A percentile compares a stretch with the other conserved stretches of the same genome.
These are phyloP conservation scores for Nemoura dubitans DNA, from an alignment of 2,888 invertebrate species.

Conservation along the genomic window DNA sequence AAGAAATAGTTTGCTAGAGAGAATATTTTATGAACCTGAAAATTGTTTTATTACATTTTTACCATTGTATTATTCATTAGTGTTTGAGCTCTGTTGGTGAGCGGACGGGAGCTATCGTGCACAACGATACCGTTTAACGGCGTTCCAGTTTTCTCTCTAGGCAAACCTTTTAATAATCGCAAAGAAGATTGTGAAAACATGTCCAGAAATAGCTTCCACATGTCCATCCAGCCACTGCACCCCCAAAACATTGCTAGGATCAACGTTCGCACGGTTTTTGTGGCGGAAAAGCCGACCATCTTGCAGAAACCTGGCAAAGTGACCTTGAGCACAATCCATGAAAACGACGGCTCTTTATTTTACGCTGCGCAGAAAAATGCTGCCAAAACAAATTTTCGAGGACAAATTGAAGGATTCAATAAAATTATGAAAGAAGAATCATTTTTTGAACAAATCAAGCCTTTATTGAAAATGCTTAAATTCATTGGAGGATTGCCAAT, in stretches of 20 bases:
- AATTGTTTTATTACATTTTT: neutral
- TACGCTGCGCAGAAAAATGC: neutral
- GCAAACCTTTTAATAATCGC: too few relatives aligned
- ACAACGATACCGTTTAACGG: too few relatives aligned
- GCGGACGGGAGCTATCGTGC: too few relatives aligned
- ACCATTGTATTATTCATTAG: too few relatives aligned
- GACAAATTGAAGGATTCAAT: neutral
- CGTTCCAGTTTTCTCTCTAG: too few relatives aligned
- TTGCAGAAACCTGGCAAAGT: neutral
- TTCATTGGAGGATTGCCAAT: neutral
- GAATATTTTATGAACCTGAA: neutral
- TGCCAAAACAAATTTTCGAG: neutral
- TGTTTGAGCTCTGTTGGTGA: too few relatives aligned
- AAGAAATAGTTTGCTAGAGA: neutral
- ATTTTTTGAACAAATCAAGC: constrained; percentile 22
- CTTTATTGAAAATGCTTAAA: neutral
- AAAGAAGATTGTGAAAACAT: too few relatives aligned
- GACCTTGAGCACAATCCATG: neutral
- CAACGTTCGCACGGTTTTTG: neutral
- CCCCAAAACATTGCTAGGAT: neutral
- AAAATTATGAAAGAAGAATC: constrained; percentile 9
- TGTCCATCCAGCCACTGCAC: neutral
- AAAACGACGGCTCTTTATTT: neutral
- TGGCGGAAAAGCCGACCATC: neutral
- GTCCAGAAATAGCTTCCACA: neutral